Evolutionary conservation across 2,113 vertebrate genomes (phyloP).

Genomic region (Plecturocebus donacophilus): DNA sequence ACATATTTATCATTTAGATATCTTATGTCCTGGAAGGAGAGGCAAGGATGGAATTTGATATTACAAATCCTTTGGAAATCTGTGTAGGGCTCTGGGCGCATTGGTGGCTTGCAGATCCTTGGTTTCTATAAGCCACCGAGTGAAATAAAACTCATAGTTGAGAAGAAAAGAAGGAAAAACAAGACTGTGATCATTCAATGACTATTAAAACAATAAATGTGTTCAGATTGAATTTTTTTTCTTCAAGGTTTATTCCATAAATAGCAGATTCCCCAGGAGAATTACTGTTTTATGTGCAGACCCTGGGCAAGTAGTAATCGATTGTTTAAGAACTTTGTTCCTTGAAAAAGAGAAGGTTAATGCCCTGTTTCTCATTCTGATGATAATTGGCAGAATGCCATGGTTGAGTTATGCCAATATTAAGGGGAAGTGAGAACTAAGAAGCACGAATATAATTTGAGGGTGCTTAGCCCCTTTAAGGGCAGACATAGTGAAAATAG

Average conservation of each 20-base stretch:
- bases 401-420: background rate
- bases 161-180: constrained; percentile 1
- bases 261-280: constrained; percentile 50
- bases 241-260: constrained; percentile 52
- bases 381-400: constrained; percentile 37
- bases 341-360: background rate
- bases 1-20: background rate
- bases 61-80: background rate
- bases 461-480: background rate
- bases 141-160: background rate
- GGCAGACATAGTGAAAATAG: background rate
- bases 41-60: background rate
- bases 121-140: constrained; percentile 24
- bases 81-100: background rate
- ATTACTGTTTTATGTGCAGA: constrained; percentile 54
- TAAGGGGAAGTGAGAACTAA: background rate
- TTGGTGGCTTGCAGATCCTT: background rate
- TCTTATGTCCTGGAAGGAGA: background rate
- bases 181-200: background rate
- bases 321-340: constrained; percentile 49
- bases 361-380: constrained; percentile 53
- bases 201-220: constrained; percentile 52
- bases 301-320: constrained; percentile 59
- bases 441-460: background rate
- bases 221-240: constrained; percentile 30